Evolutionary conservation across 1,140 invertebrate species (phyloP).

Genomic region (Ruditapes philippinarum): DNA sequence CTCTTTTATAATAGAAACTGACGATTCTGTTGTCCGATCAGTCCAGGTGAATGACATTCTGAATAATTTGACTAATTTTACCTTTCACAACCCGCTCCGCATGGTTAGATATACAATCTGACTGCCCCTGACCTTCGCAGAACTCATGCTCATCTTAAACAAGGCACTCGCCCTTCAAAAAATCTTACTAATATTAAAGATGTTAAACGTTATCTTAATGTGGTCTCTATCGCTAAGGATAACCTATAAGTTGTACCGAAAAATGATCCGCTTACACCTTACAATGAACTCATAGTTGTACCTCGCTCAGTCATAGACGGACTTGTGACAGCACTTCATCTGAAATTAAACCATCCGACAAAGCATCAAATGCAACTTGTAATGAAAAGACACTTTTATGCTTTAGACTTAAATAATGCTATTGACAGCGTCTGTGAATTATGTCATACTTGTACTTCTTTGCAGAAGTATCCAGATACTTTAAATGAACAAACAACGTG

Average conservation of each 20-base stretch:
- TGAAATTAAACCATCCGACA: no score
- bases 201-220: conserved; percentile 64
- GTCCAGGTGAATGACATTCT: neutral
- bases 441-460: no score
- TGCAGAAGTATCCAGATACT: no score
- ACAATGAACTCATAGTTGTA: no score
- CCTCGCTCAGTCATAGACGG: no score
- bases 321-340: no score
- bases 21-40: conserved; percentile 33
- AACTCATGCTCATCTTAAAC: conserved; percentile 66
- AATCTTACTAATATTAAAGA: conserved; percentile 68
- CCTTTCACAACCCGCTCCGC: conserved; percentile 61
- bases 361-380: no score
- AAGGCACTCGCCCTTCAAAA: conserved; percentile 70
- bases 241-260: conserved; percentile 63
- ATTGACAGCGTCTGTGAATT: no score
- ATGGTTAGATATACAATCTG: conserved; percentile 55
- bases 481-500: no score
- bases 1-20: conserved; percentile 1
- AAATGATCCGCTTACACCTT: conserved; percentile 2
- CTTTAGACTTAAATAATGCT: no score
- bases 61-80: neutral
- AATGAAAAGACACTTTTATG: no score
- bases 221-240: conserved; percentile 69
- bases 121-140: conserved; percentile 70